These are phyloP conservation scores for Operophtera brumata DNA, from an alignment of 2,888 invertebrate genomes.

Conservation along the genomic window DNA sequence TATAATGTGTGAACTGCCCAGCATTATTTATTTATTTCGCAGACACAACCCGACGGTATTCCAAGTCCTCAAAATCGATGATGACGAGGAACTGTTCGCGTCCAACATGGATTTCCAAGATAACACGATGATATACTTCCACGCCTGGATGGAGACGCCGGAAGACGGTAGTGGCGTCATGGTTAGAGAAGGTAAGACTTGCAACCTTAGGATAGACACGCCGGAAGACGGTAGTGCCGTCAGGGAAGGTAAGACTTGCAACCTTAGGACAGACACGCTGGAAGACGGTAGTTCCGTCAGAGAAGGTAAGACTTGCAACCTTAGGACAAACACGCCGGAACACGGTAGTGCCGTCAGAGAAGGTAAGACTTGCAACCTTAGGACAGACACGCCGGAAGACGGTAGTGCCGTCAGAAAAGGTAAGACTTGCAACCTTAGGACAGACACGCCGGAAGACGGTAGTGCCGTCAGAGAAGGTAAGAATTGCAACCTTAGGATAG, in stretches of 20 bases:
- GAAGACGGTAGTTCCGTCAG: constrained; percentile 49
- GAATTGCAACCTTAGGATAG: no score
- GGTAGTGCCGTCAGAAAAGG: no score
- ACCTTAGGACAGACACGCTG: no score
- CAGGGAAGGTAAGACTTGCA: constrained; percentile 67
- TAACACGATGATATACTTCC: constrained; percentile 81
- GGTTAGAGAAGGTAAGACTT: constrained; percentile 74
- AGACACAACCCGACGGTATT: constrained; percentile 80
- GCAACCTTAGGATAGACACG: no score
- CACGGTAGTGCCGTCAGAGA: constrained; percentile 63
- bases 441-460: no score
- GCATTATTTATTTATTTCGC: constrained; percentile 28
- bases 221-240: constrained; percentile 42
- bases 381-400: no score
- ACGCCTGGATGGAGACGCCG: constrained; percentile 83
- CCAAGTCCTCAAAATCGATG: constrained; percentile 69
- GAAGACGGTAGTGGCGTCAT: constrained; percentile 76
- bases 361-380: constrained; percentile 52
- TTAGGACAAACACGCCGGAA: no score
- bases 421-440: no score
- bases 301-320: constrained; percentile 63
- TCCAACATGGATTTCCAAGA: constrained; percentile 81
- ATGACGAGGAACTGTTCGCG: constrained; percentile 76
- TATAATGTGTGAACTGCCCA: no score
- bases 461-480: no score